Conservation (phyloP, 2,797 vertebrate genomes). For the Catamblyrhynchus diadema region DNA sequence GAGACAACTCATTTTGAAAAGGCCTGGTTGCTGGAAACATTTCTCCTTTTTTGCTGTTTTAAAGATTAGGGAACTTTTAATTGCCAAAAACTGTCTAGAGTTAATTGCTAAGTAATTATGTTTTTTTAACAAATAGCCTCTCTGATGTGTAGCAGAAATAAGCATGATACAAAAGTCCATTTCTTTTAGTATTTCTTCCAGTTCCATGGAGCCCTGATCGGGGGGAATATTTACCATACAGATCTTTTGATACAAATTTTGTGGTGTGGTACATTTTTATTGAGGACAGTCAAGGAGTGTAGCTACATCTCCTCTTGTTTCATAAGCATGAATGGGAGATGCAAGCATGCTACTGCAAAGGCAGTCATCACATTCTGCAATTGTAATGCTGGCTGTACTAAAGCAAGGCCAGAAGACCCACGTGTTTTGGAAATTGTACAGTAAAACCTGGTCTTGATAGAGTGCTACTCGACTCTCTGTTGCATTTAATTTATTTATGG, state of each 20-base stretch:
- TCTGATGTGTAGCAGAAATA: background rate
- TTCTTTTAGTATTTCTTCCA: background rate
- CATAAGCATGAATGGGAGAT: background rate
- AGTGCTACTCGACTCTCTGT: background rate
- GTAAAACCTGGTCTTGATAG: background rate
- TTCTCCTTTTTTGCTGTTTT: background rate
- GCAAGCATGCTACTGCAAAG: background rate
- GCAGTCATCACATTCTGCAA: background rate
- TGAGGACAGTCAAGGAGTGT: background rate
- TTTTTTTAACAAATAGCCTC: background rate
- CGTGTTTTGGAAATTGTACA: background rate
- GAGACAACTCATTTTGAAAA: background rate
- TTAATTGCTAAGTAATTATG: background rate
- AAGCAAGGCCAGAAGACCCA: background rate
- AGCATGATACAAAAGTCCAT: background rate
- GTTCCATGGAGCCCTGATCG: background rate
- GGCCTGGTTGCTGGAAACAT: background rate
- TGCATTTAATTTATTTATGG: background rate
- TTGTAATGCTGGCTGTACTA: background rate
- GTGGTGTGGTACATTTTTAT: background rate
- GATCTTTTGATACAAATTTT: background rate
- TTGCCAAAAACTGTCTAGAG: background rate
- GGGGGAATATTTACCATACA: background rate
- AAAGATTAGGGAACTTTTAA: background rate
- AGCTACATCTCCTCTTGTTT: background rate